These are phyloP conservation scores for Gambusia yucatana DNA, from an alignment of 2,797 vertebrate species.

Conservation along the genomic window DNA sequence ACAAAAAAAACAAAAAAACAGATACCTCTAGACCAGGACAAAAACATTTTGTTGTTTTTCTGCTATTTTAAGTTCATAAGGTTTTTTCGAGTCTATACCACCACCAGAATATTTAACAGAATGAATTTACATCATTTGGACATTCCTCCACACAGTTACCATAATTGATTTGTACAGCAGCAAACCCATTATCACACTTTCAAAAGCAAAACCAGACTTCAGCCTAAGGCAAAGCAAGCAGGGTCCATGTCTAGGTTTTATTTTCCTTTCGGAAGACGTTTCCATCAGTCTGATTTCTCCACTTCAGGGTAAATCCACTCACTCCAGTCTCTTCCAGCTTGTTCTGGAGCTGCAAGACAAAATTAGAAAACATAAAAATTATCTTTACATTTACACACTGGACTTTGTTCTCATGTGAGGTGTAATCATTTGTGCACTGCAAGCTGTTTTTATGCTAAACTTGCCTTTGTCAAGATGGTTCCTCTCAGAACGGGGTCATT, in stretches of 20 bases:
- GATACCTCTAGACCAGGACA: too few species aligned
- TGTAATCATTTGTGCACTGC: too few species aligned
- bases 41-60: too few species aligned
- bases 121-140: background rate
- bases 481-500: background rate
- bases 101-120: background rate
- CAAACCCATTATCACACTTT: background rate
- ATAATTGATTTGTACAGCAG: background rate
- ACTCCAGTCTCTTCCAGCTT: background rate
- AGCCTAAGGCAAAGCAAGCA: background rate
- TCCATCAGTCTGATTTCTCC: background rate
- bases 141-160: background rate
- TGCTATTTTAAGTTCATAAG: background rate
- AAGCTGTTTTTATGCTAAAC: background rate
- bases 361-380: background rate
- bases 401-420: too few species aligned
- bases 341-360: background rate
- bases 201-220: too few species aligned
- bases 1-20: background rate
- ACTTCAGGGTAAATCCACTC: background rate
- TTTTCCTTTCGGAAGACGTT: background rate
- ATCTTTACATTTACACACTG: too few species aligned
- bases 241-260: background rate
- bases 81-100: background rate
- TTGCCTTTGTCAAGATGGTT: background rate